These are phyloP conservation scores for Brachyhypopomus occidentalis DNA, from an alignment of 2,113 vertebrate species.

Conservation along the genomic window DNA sequence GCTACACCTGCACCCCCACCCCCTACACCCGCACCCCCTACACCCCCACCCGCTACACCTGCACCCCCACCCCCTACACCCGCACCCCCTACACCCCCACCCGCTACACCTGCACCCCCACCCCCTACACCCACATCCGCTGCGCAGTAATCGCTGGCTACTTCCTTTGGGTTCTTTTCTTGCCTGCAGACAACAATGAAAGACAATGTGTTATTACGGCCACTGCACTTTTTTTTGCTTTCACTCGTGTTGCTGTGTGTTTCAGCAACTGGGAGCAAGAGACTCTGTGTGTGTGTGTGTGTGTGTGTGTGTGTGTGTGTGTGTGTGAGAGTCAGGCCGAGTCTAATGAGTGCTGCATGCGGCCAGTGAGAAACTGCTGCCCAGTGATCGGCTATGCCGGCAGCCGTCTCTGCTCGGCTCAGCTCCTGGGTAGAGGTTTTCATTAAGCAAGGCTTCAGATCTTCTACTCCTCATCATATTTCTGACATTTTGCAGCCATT, in stretches of 20 bases:
- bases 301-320: constrained; percentile 30
- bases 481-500: constrained; percentile 70
- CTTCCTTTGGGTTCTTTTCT: constrained; percentile 24
- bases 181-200: constrained; percentile 63
- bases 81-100: not conserved
- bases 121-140: constrained; percentile 38
- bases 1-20: no score
- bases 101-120: constrained; percentile 17
- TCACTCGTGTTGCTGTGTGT: constrained; percentile 24
- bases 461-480: constrained; percentile 67
- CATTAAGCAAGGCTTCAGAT: constrained; percentile 71
- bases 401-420: constrained; percentile 49
- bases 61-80: constrained; percentile 37
- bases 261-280: constrained; percentile 23
- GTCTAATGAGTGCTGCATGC: constrained; percentile 55
- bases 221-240: constrained; percentile 47
- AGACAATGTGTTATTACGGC: constrained; percentile 62
- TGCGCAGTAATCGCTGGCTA: constrained; percentile 62
- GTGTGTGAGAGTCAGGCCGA: not conserved
- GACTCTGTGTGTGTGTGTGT: constrained; percentile 28
- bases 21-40: constrained; percentile 39
- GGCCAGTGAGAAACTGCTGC: constrained; percentile 62
- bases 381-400: constrained; percentile 57
- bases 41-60: constrained; percentile 28
- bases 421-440: constrained; percentile 69